Percentiles rank a stretch among this genome's conserved stretches.
Evolutionary conservation across 1,140 invertebrate genomes (phyloP).

Genomic region (Yoshiicerus persimilis): DNA sequence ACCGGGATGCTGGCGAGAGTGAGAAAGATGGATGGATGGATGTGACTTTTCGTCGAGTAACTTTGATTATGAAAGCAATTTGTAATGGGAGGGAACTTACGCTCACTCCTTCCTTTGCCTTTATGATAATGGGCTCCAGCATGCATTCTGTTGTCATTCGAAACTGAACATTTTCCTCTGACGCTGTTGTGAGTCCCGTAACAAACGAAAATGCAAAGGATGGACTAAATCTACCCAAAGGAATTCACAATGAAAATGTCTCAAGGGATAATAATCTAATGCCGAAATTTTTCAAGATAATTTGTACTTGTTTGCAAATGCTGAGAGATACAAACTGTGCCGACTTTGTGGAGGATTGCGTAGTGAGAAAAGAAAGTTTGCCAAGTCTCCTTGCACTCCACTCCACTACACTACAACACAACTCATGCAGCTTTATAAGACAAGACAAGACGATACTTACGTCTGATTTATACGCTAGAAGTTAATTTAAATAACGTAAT

Average conservation of each 20-base stretch:
- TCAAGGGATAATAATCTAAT: not conserved
- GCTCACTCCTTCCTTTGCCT: not conserved
- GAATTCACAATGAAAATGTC: slow-evolving; percentile 11
- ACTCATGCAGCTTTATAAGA: not conserved
- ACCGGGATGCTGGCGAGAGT: not conserved
- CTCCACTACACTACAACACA: not conserved
- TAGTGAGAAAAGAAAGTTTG: not conserved
- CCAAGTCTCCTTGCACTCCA: not conserved
- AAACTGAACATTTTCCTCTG: not conserved
- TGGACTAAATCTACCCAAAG: not conserved
- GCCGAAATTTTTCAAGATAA: slow-evolving; percentile 16
- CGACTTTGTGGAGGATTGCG: not conserved
- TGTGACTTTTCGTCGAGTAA: slow-evolving; percentile 23
- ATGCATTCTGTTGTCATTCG: slow-evolving; percentile 10
- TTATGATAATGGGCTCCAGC: slow-evolving; percentile 1
- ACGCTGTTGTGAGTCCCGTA: not conserved
- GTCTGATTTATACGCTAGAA: not conserved
- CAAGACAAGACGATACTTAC: not conserved
- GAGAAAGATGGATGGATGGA: not conserved
- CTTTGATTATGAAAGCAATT: slow-evolving; percentile 28
- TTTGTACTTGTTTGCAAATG: slow-evolving; percentile 15
- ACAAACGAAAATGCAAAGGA: not conserved
- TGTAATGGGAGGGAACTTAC: slow-evolving; percentile 20
- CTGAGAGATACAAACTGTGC: not conserved
- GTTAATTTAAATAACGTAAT: slow-evolving; percentile 1